Conservation (phyloP, 1,140 invertebrate species). For the Agrypnia vestita region DNA sequence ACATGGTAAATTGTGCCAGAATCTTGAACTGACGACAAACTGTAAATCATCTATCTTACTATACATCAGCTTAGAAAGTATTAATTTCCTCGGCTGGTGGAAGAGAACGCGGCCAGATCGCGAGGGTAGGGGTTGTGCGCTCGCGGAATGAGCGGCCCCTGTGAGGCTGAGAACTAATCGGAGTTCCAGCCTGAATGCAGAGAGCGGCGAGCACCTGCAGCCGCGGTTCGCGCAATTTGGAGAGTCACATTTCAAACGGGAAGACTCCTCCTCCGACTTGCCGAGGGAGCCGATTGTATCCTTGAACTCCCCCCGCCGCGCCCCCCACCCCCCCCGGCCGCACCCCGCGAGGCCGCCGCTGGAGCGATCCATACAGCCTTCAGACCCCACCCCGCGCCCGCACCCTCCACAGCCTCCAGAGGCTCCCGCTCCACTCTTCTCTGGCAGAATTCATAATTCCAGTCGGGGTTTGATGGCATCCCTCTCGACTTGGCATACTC, state of each 20-base stretch:
- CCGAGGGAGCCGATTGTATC: constrained; percentile 16
- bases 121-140: neutral
- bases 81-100: too few relatives aligned
- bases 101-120: too few relatives aligned
- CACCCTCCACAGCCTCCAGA: neutral
- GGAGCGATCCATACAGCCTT: constrained; percentile 33
- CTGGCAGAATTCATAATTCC: neutral
- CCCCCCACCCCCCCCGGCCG: neutral
- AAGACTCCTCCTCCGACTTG: neutral
- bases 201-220: too few relatives aligned
- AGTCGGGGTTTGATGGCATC: constrained; percentile 3
- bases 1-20: too few relatives aligned
- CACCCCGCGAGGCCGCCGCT: neutral
- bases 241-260: neutral
- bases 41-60: too few relatives aligned
- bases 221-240: too few relatives aligned
- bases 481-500: constrained; percentile 12
- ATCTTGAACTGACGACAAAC: too few relatives aligned
- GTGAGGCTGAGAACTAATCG: neutral
- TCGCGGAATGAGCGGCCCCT: neutral
- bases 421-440: neutral
- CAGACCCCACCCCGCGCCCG: neutral
- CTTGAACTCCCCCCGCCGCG: constrained; percentile 35
- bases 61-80: too few relatives aligned
- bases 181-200: neutral